These are phyloP conservation scores for Magallana angulata DNA, from an alignment of 1,140 invertebrate genomes.

Conservation along the genomic window DNA sequence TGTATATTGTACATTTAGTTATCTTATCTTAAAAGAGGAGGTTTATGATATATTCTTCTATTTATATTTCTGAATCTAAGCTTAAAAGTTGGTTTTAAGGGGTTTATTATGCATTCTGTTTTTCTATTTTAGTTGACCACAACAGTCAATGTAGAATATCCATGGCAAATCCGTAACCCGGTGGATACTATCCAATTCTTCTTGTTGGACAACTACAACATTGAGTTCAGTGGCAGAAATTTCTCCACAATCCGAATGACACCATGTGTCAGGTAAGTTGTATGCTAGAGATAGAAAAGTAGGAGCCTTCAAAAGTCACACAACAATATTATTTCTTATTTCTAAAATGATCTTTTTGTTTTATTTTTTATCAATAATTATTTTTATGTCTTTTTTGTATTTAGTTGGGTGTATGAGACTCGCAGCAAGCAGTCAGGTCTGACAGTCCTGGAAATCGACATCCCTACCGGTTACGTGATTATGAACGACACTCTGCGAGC, in stretches of 20 bases:
- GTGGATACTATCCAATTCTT: constrained; percentile 80
- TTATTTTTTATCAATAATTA: not conserved
- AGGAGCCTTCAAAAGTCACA: too few species aligned
- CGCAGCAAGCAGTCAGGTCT: constrained; percentile 83
- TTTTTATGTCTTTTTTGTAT: constrained; percentile 23
- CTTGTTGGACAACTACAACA: constrained; percentile 86
- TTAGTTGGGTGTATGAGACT: constrained; percentile 71
- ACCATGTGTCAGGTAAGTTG: constrained; percentile 73
- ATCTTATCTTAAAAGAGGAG: too few species aligned
- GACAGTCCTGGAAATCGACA: constrained; percentile 93
- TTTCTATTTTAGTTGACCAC: constrained; percentile 87
- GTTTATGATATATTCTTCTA: too few species aligned
- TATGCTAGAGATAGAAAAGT: too few species aligned
- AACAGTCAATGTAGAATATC: constrained; percentile 95
- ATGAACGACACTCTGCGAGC: constrained; percentile 93
- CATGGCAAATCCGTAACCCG: constrained; percentile 91
- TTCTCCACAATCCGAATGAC: constrained; percentile 89
- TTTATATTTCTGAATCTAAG: too few species aligned
- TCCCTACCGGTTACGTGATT: constrained; percentile 96
- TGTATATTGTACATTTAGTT: too few species aligned
- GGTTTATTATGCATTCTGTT: too few species aligned
- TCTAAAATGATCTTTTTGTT: too few species aligned
- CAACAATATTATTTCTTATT: too few species aligned
- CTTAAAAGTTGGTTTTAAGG: too few species aligned
- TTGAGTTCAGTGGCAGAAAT: constrained; percentile 92